Percentiles rank a stretch among this genome's conserved stretches.
These are phyloP conservation scores for Enteromius argenteus DNA, from an alignment of 2,797 vertebrate genomes.

Conservation along the genomic window DNA sequence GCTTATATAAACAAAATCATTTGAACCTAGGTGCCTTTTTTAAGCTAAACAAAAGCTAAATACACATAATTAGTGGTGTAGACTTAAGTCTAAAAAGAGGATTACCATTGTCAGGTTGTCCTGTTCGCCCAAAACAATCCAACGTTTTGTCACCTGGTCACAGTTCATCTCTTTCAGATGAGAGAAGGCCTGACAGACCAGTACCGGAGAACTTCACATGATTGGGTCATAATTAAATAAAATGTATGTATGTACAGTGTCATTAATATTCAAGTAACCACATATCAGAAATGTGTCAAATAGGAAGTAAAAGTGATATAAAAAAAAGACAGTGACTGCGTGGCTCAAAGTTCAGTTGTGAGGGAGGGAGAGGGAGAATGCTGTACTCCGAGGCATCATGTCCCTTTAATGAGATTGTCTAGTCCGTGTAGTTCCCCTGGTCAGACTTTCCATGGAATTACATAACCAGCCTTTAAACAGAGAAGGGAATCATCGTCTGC, in stretches of 20 bases:
- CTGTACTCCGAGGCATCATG: constrained; percentile 38
- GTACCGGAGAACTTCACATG: neutral
- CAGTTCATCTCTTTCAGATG: constrained; percentile 15
- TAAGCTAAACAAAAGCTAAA: neutral
- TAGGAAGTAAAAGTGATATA: neutral
- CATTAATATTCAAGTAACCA: neutral
- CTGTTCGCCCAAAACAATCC: constrained; percentile 67
- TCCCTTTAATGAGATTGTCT: constrained; percentile 69
- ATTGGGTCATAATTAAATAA: neutral
- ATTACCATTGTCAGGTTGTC: constrained; percentile 78
- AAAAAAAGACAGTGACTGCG: neutral
- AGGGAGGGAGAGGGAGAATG: constrained; percentile 11
- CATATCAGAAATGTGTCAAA: neutral
- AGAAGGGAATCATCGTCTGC: constrained; percentile 46
- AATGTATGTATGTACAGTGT: neutral
- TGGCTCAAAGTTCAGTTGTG: neutral
- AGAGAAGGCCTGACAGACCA: constrained; percentile 1
- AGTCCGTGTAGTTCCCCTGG: constrained; percentile 46
- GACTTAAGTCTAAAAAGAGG: constrained; percentile 50
- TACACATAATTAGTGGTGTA: neutral
- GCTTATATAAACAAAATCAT: neutral
- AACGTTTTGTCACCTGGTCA: constrained; percentile 9
- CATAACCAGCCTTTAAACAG: constrained; percentile 66
- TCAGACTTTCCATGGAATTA: constrained; percentile 75
- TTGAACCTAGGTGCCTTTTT: neutral